Evolutionary conservation across 2,888 invertebrate species (phyloP), one percentile per base, ranked within the genome.

Genomic region (Halictus ligatus): DNA sequence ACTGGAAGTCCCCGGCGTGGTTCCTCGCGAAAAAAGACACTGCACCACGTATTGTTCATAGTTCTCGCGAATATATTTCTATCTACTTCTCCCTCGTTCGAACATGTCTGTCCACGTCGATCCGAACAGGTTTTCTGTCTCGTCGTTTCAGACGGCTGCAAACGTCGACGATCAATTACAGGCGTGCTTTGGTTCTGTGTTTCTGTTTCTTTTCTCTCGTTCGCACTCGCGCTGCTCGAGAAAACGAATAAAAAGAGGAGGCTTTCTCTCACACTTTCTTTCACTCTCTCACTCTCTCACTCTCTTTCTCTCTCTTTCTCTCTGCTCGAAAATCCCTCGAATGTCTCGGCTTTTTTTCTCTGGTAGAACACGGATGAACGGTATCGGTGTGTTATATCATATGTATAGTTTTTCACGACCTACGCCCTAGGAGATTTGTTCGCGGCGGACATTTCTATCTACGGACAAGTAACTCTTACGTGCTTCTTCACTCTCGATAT

Each of bases 401-500:
- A 80, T 43, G 58, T 73, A 85, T 83, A 84, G 80, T 80, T 80
- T 80, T 64, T 81, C 80, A 72, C 80, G 50, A 54, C 83, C 84
- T 89, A 90, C 76, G 76, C 64, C 73, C 88, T 85, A 84, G 73
- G 78, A 74, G 74, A 78, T 80, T 83, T 71, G 71, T 85, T 78
- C 85, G 81, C 82, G 83, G 84, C 75, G 85, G 84, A 91, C 43
- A 48, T 81, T 86, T 85, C 73, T 77, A 78, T 85, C 90, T 91
- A 91, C 83, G 40, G 81, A 85, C 77, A 86, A 85, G 71, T 83
- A 81, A 86, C 81, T 60, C 64, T 89, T 83, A 88, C 80, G 78
- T 73, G 48, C n/a, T 83, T 60, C 18, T 43, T 46, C 6, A 29
- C 80, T 77, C 83, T 88, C 91, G 91, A 91, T 91, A 91, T 91